Base-by-base conservation (phyloP, 2,888 invertebrate genomes). In the Siphonodentalium dalli region DNA sequence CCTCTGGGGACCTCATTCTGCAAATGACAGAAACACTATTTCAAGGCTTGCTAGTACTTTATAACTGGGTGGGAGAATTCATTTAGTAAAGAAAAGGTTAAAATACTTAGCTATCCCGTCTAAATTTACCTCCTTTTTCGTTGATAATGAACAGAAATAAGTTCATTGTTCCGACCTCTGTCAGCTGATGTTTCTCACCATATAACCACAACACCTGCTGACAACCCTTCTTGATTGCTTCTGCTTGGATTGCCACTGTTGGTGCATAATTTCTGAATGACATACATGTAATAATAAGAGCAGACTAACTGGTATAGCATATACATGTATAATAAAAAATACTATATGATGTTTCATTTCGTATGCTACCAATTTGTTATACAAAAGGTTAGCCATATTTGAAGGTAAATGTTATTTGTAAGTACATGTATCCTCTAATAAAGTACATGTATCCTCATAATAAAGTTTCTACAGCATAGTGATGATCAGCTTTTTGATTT, bases 81-180 rank as follows among this genome's bases (percentile, higher is more conserved):
- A 40, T 37, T 15, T 37, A 37, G 9, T 15, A 15, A 37, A 37
- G 15, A 37, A n/a, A n/a, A n/a, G 9, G 37, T 37, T 13, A 15
- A 37, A 15, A 15, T 37, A 5, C 7, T 8, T 4, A 31, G 7
- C 13, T 26, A 3, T 26, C n/a, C n/a, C 15, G 6, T 21, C 7
- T 21, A 21, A 13, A 29, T 82, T 82, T 82, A 94, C 94, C 92
- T 87, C 96, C 97, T 77, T 91, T 85, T 48, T 93, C 90, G 77
- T 97, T 92, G 62, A 90, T 86, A 83, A 88, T 89, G 72, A 91
- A 88, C 79, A 94, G 86, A 80, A 98, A 97, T 48, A 99, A 88
- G 80, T 99, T 99, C 99, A 99, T 99, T 13, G 97, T 92, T 46
- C 99, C 99, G 39, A 93, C 96, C 86, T 99, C 99, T 0, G 99